Percentiles rank a stretch among this genome's conserved stretches.
Conservation (phyloP, 2,797 vertebrate genomes). For the Sandelia bainsii region DNA sequence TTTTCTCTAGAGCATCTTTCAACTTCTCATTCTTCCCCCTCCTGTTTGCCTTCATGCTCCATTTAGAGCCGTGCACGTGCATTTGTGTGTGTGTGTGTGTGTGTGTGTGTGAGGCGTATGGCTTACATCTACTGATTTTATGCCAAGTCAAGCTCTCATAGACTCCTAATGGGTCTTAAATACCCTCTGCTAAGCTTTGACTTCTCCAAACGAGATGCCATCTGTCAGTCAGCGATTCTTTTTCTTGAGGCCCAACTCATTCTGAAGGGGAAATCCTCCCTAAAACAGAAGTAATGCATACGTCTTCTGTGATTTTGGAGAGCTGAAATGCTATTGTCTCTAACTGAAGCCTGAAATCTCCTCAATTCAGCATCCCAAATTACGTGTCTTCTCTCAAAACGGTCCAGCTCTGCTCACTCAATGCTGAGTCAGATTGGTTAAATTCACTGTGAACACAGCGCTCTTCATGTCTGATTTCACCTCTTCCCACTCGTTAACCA, state of each 20-base stretch:
- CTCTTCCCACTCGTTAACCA: background rate
- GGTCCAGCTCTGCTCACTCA: slow-evolving; percentile 10
- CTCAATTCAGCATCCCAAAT: background rate
- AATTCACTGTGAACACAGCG: background rate
- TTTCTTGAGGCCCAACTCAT: slow-evolving; percentile 47
- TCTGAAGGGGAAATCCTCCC: slow-evolving; percentile 46
- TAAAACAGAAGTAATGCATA: slow-evolving; percentile 37
- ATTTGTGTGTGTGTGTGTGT: slow-evolving; percentile 11
- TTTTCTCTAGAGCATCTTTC: slow-evolving; percentile 58
- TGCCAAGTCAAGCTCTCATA: slow-evolving; percentile 70
- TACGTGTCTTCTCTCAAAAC: slow-evolving; percentile 1
- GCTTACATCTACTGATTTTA: slow-evolving; percentile 47
- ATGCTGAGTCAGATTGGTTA: background rate
- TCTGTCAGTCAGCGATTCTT: slow-evolving; percentile 70
- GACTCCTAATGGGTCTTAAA: slow-evolving; percentile 79
- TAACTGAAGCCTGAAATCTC: slow-evolving; percentile 15
- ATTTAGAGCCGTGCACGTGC: slow-evolving; percentile 54
- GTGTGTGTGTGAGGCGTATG: slow-evolving; percentile 32
- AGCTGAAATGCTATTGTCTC: slow-evolving; percentile 4
- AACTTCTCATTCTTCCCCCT: slow-evolving; percentile 59
- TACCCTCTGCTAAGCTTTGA: slow-evolving; percentile 64
- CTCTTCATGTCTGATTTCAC: background rate
- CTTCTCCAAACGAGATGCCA: slow-evolving; percentile 62
- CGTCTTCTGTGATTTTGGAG: background rate
- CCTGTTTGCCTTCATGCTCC: slow-evolving; percentile 73